Base-by-base conservation (phyloP, 2,888 invertebrate species). In the Dascillus cervinus region DNA sequence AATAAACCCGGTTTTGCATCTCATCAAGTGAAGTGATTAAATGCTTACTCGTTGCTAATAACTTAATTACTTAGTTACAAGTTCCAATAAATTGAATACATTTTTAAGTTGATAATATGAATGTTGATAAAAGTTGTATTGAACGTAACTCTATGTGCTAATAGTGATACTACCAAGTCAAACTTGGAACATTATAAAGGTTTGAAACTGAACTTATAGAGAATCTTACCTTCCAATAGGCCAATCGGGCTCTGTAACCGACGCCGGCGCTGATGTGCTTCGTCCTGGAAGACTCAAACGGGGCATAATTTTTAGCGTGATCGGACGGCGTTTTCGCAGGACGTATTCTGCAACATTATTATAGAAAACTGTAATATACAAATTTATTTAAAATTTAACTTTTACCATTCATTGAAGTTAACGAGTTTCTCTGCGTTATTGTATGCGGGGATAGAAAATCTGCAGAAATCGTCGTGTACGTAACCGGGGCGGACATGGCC, bases 261-360 rank as follows among this genome's bases (percentile, higher is more conserved):
- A 70, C 61, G 37, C 69, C 62, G 58, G 71, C 33, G 59, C 59
- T 26, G 59, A 59, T 8, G 59, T 59, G 42, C 58, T 70, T 45
- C 67, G 58, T 40, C 63, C 65, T 2, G 70, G 70, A 21, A 70
- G 55, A 47, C 66, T 68, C 41, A 70, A 50, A 22, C 70, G 60
- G 3, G 70, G 71, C 49, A 69, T 68, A 37, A 71, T 71, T 29
- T 62, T 59, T 41, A 71, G 45, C 13, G 70, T 70, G 50, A 70
- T 68, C 26, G 70, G 70, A 26, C 70, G 63, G 29, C 71, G 57
- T 25, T 67, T 57, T 25, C 70, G 62, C 21, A 64, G 44, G 17
- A 65, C 60, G 46, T 67, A 68, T 50, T 71, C 71, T 70, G 49
- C 9, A 58, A 58, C 11, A 22, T 9, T 33, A 17, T 17, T 17